Evolutionary conservation across 1,140 invertebrate species (phyloP), one percentile per base, ranked within the genome.

Genomic region (Microplitis demolitor): DNA sequence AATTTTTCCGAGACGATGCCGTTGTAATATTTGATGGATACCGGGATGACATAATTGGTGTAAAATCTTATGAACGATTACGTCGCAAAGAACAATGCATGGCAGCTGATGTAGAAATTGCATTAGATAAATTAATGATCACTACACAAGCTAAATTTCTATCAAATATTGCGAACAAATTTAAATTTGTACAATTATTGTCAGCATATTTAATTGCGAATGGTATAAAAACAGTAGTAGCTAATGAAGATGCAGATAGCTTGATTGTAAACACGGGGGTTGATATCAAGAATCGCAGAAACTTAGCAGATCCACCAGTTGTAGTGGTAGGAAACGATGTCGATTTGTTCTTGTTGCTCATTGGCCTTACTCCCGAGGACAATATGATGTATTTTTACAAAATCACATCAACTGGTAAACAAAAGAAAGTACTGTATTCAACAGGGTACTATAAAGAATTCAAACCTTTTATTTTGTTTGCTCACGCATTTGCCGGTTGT

Each of bases 11-110:
- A 14, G 5, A 53, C 13, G 31, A 73, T 73, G 60, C 39, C 39
- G 39, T 39, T 31, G 34, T 73, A 11, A 31, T 73, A n/a, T 73
- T 73, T 53, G 71, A 68, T 73, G 39, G 71, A 13, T 72, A 72
- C 34, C 16, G 50, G 11, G 56, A 67, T 60, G 64, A 72, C 24
- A 13, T 60, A 4, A 60, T 72, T 24, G 71, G 71, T 4, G 62
- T 66, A 4, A 72, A 72, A 58, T 72, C 62, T 2, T 66, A 72
- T 58, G 70, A 72, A 51, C 64, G 70, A 51, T 70, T 14, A n/a
- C 70, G 70, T 35, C 54, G 39, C 11, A 45, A 45, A 11, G 39
- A 45, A 45, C 39, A 45, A 45, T 45, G 39, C 8, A 45, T 73
- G 4, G 71, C 71, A 50, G 35, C 71, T 51, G 71, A 73, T 73